phyloP scores from a whole-genome alignment of 1,140 invertebrate genomes.

The Lepidurus arcticus region DNA sequence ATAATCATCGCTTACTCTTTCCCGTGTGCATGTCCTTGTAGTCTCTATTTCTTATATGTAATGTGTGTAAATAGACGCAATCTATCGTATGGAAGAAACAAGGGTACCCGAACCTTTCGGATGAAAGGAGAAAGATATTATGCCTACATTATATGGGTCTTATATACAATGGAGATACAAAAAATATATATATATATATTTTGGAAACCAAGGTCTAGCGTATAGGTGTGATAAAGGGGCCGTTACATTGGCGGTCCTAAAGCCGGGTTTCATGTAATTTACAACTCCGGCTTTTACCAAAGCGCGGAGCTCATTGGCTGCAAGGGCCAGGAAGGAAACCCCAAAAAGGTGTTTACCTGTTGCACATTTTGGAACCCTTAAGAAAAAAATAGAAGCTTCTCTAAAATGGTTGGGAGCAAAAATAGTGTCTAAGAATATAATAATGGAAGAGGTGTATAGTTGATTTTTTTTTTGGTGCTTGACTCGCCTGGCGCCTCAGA shows the following conservation, averaged over 20 bases:
- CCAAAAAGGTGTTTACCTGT: slow-evolving; percentile 16
- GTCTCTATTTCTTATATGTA: too few relatives aligned
- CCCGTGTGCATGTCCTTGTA: too few relatives aligned
- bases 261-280: slow-evolving; percentile 6
- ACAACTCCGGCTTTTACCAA: not conserved
- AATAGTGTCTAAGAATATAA: too few relatives aligned
- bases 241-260: not conserved
- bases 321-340: not conserved
- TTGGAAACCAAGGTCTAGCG: not conserved
- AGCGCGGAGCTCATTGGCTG: not conserved
- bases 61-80: too few relatives aligned
- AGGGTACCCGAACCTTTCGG: too few relatives aligned
- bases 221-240: slow-evolving; percentile 12
- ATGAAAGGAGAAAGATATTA: not conserved
- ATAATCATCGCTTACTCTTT: too few relatives aligned
- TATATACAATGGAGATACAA: not conserved
- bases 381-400: too few relatives aligned
- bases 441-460: not conserved
- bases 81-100: too few relatives aligned
- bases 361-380: not conserved
- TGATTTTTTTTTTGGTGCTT: not conserved
- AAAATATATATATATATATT: not conserved
- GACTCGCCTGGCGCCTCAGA: not conserved
- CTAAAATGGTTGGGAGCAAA: too few relatives aligned
- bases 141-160: not conserved